Conservation (phyloP, 1,140 invertebrate species). For the Octopus bimaculoides region DNA sequence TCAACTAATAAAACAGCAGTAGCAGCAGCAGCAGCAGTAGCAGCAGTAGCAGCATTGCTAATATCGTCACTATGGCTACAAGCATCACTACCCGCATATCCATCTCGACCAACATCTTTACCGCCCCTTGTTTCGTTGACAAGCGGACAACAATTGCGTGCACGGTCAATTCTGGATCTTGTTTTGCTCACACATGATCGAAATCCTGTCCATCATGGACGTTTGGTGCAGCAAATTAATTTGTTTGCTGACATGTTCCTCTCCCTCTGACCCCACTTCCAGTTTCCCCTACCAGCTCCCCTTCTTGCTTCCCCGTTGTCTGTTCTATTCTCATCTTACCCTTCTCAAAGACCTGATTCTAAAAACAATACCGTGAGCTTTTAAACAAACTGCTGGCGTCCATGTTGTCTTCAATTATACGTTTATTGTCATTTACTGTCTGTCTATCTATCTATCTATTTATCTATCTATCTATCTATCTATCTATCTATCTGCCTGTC, state of each 20-base stretch:
- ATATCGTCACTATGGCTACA: conserved; percentile 17
- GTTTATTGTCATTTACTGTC: not conserved
- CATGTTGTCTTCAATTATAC: not conserved
- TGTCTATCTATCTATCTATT: not conserved
- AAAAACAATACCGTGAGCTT: not conserved
- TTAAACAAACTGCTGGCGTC: not conserved
- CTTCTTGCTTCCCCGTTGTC: too few species aligned
- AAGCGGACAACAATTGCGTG: conserved; percentile 82
- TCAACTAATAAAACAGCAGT: conserved; percentile 13
- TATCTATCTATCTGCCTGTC: not conserved
- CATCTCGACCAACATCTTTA: conserved; percentile 68
- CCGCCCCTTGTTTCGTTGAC: conserved; percentile 83
- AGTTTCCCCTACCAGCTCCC: too few species aligned
- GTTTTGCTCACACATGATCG: too few species aligned
- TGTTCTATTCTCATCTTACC: conserved; percentile 81
- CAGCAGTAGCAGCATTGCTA: conserved; percentile 15
- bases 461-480: not conserved
- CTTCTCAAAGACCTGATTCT: conserved; percentile 69
- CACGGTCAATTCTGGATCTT: too few species aligned
- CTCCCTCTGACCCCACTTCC: too few species aligned
- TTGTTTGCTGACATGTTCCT: too few species aligned
- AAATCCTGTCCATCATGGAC: conserved; percentile 61
- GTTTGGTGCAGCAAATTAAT: not conserved
- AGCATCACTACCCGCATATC: conserved; percentile 91
- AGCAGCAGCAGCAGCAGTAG: conserved; percentile 4